Evolutionary conservation across 1,140 invertebrate genomes (phyloP), one percentile per base, ranked within the genome.

Genomic region (Phymastichus coffea): DNA sequence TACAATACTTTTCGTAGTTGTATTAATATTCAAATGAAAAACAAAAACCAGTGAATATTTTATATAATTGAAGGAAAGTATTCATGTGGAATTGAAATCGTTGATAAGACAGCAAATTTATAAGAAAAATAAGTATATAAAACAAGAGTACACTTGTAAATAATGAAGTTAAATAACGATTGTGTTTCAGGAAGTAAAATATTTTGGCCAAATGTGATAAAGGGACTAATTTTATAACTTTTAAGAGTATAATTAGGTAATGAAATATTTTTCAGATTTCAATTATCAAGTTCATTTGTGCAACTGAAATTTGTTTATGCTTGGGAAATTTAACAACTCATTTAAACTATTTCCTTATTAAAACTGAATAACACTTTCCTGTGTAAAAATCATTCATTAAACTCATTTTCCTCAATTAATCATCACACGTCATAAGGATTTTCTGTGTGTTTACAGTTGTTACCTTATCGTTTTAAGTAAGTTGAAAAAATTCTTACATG

Each of bases 171-270:
- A 41, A 64, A 65, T 57, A 66, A 57, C 61, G 67, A 73, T 75
- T 78, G 70, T 79, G 72, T 79, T 78, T 75, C 75, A 78, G 75
- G 75, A 72, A 65, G 63, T 75, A 77, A 78, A 71, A 64, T 71
- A 68, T 72, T 70, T 67, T 70, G 73, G 75, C 71, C 67, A 73
- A 75, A 67, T 72, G 66, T 71, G 73, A 77, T 64, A 66, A 70
- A 64, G 73, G 70, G 52, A 72, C 67, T 69, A 70, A 77, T 77
- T 72, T 58, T 77, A 74, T 55, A 68, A 69, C 72, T 72, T 69
- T 48, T 73, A 72, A 67, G 37, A 63, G 63, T 72, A 64, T 72
- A 66, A 63, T 64, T 79, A 79, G 76, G 76, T 77, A 78, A 78
- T 71, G 51, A 61, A 68, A 66, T 61, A n/a, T 67, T 55, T 69